Evolutionary conservation across 2,797 vertebrate species (phyloP).

Genomic region (Argya squamiceps): DNA sequence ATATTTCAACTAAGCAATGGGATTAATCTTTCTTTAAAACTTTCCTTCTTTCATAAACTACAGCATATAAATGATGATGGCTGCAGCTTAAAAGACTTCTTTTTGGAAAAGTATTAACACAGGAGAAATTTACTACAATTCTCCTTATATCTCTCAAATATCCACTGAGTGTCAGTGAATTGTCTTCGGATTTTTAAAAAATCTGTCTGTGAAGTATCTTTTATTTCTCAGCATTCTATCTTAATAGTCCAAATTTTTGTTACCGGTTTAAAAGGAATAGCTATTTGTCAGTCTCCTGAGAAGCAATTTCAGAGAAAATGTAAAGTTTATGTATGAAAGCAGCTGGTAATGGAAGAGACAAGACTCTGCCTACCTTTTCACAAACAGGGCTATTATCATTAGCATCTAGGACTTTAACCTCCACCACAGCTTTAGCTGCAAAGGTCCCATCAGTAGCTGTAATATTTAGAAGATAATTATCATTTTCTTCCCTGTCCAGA

Average conservation of each 20-base stretch:
- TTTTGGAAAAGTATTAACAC: neutral
- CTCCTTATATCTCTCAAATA: neutral
- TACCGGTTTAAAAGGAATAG: neutral
- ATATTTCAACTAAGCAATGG: neutral
- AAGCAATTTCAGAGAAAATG: neutral
- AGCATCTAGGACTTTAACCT: conserved; percentile 97
- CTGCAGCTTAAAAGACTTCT: neutral
- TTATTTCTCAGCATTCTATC: neutral
- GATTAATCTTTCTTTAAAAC: neutral
- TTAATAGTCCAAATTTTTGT: neutral
- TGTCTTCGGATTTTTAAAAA: neutral
- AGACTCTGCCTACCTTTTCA: conserved; percentile 85
- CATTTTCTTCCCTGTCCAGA: conserved; percentile 92
- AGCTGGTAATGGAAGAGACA: neutral
- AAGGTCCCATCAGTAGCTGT: conserved; percentile 96
- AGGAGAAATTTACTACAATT: neutral
- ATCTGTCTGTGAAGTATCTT: neutral
- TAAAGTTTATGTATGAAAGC: neutral
- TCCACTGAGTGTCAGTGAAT: neutral
- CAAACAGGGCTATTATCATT: conserved; percentile 97
- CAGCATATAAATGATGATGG: neutral
- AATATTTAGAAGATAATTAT: conserved; percentile 95
- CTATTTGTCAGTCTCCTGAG: neutral
- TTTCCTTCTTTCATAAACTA: neutral
- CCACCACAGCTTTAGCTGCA: conserved; percentile 90